Base-by-base conservation (phyloP, 2,113 vertebrate genomes). In the Myiagra hebetior region DNA sequence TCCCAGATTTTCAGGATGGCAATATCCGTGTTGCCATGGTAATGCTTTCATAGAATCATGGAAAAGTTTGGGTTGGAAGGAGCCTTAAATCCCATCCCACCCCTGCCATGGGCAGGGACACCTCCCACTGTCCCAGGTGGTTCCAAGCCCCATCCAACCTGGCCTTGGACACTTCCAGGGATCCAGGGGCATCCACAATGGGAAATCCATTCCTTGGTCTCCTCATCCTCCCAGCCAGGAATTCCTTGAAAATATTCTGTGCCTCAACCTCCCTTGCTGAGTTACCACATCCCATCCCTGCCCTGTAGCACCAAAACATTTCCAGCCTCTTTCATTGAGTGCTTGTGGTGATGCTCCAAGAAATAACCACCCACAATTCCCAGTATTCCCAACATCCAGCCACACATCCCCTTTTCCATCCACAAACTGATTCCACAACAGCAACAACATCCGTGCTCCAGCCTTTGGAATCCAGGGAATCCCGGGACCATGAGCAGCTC, bases 201-300 rank as follows among this genome's bases (percentile, higher is more conserved):
- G 39, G 12, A 39, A 78, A 42, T 42, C 60, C 4, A 18, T 12
- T 7, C 49, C 76, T 15, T 16, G 8, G 9, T 15, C 19, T 69
- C 30, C 3, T 19, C 9, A 9, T 20, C 35, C 19, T 13, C 19
- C 1, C 39, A 46, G 17, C 3, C 27, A 27, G 0, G 33, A 63
- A 84, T 53, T 73, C 49, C 46, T 63, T 33, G 6, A 17, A 46
- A 39, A 21, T 7, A 10, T 13, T 20, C 17, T 64, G n/a, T 78
- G 33, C 65, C 60, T 19, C 73, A 15, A 1, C 23, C 4, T 50
- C 33, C 50, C 15, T 24, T 19, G 31, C 24, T 6, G 9, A 10
- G 22, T 19, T 10, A 3, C 44, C 3, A 1, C 15, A 4, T 24
- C 8, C 19, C 41, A 5, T 4, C 35, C 33, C 72, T 23, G 55